A percentile compares a stretch with the other conserved stretches of the same genome.
Conservation (phyloP, 2,888 invertebrate species). For the Alitta virens region DNA sequence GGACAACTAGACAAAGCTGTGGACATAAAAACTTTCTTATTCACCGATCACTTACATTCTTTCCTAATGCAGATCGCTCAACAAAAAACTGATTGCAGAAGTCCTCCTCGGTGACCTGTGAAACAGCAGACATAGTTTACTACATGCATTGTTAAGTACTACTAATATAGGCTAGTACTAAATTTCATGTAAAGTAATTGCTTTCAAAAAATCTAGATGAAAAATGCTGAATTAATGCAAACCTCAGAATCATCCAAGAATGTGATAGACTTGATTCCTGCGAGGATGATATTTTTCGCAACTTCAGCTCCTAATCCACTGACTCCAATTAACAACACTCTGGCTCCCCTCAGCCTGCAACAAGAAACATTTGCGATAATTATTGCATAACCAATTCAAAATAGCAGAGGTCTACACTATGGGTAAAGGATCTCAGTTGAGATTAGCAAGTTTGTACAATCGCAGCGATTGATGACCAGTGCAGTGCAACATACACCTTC, state of each 20-base stretch:
- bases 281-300: conserved; percentile 85
- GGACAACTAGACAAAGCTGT: too few relatives aligned
- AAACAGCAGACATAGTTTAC: too few relatives aligned
- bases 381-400: too few relatives aligned
- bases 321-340: conserved; percentile 82
- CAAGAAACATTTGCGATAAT: not conserved
- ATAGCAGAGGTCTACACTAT: too few relatives aligned
- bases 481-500: too few relatives aligned
- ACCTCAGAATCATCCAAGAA: conserved; percentile 71
- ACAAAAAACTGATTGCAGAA: conserved; percentile 81
- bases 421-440: too few relatives aligned
- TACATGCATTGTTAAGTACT: too few relatives aligned
- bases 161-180: too few relatives aligned
- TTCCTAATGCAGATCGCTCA: conserved; percentile 70
- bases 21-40: too few relatives aligned
- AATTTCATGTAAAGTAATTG: too few relatives aligned
- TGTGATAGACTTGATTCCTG: conserved; percentile 87
- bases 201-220: not conserved
- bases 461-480: too few relatives aligned
- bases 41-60: conserved; percentile 76
- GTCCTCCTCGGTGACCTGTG: conserved; percentile 67
- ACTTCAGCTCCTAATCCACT: conserved; percentile 92
- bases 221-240: conserved; percentile 31
- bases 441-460: too few relatives aligned
- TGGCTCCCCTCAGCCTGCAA: conserved; percentile 75